Base-by-base conservation (phyloP, 2,888 invertebrate genomes). In the Lumbricus terrestris region DNA sequence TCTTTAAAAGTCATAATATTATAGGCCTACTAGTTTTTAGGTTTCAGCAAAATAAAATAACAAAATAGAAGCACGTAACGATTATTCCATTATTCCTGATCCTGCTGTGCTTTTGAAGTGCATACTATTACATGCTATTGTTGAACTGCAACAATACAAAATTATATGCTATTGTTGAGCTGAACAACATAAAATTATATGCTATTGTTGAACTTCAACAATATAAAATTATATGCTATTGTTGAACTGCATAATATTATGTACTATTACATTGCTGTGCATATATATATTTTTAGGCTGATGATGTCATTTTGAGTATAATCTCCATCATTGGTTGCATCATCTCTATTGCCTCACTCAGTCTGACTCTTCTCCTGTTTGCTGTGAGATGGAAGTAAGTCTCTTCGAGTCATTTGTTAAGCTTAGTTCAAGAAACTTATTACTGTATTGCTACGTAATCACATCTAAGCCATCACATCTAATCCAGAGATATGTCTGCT, bases 371-470 rank as follows among this genome's bases (percentile, higher is more conserved):
- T n/a, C 35, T 92, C 18, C 82, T 93, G 23, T 92, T 92, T 90
- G 88, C 88, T 35, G n/a, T 91, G 35, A 91, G 91, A 54, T 93
- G 93, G 92, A 93, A 92, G 92, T 92, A 40, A 89, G 91, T 90
- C 20, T n/a, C 8, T 16, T 69, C 8, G 13, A n/a, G 0, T 8
- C 29, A 69, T n/a, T 69, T 16, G 6, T 1, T 69, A 23, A 20
- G 23, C 69, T 29, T 69, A n/a, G 8, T 69, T 69, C 69, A 69
- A 69, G n/a, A 6, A 69, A n/a, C 69, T 8, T 69, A 69, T 69
- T 69, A n/a, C 8, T n/a, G 11, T n/a, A 11, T n/a, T 0, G n/a
- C n/a, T 69, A 8, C 8, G 6, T 40, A 15, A 11, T 47, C 11
- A 23, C 23, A 47, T 47, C 47, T 47, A 47, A 6, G 20, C 47